Percentiles rank a stretch among this genome's conserved stretches.
Conservation (phyloP, 2,113 vertebrate genomes). For the Pholis gunnellus region DNA sequence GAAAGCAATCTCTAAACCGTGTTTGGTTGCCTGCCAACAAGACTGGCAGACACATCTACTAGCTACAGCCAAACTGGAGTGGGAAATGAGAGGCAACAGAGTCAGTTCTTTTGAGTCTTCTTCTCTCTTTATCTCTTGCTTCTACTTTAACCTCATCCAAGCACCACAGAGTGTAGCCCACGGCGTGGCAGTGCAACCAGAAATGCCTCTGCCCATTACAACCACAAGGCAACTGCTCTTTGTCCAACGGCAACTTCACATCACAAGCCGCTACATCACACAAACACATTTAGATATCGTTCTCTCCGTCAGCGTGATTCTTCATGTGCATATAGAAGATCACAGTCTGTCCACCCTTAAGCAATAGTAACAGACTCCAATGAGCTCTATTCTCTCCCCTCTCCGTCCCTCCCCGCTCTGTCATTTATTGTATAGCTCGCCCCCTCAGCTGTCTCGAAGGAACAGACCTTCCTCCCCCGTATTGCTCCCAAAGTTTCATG, state of each 20-base stretch:
- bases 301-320: not conserved
- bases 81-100: not conserved
- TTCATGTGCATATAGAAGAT: not conserved
- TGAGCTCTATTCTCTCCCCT: slow-evolving; percentile 20
- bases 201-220: not conserved
- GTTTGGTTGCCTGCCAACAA: slow-evolving; percentile 26
- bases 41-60: slow-evolving; percentile 1
- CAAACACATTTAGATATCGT: not conserved
- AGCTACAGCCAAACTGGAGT: not conserved
- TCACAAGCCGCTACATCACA: not conserved
- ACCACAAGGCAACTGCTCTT: not conserved
- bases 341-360: not conserved
- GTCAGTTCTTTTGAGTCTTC: not conserved
- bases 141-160: not conserved
- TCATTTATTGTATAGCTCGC: slow-evolving; percentile 44
- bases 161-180: not conserved
- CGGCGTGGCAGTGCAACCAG: not conserved
- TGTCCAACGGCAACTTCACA: not conserved
- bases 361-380: not conserved
- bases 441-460: slow-evolving; percentile 55
- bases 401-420: not conserved
- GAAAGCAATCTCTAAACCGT: not conserved
- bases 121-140: not conserved
- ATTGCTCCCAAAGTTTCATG: slow-evolving; percentile 30
- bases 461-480: slow-evolving; percentile 35